Conservation (phyloP, 1,140 invertebrate genomes). For the Lamellibrachia luymesi region DNA sequence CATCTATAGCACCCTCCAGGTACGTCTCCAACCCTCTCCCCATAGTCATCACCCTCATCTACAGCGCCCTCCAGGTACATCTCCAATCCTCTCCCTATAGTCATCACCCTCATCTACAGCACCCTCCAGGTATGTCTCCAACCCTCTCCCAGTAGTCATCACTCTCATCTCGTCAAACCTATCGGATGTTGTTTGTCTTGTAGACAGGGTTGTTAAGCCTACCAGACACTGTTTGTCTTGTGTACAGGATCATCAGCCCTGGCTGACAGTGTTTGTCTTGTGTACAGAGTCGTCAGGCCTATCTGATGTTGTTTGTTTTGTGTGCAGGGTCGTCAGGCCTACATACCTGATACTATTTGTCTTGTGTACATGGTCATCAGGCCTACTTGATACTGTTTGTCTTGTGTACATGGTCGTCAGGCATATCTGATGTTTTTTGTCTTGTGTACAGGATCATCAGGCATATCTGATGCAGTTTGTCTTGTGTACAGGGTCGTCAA, state of each 20-base stretch:
- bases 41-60: slow-evolving; percentile 73
- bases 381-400: background rate
- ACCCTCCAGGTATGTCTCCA: slow-evolving; percentile 60
- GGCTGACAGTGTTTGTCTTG: slow-evolving; percentile 73
- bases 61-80: slow-evolving; percentile 59
- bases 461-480: slow-evolving; percentile 14
- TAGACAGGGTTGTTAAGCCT: slow-evolving; percentile 71
- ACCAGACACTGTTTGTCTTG: slow-evolving; percentile 83
- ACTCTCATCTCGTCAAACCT: slow-evolving; percentile 57
- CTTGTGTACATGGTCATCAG: background rate
- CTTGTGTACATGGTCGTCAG: background rate
- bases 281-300: slow-evolving; percentile 67
- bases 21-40: slow-evolving; percentile 50
- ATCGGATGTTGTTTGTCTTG: slow-evolving; percentile 19
- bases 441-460: background rate
- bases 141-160: background rate
- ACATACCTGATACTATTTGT: background rate
- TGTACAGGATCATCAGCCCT: slow-evolving; percentile 60
- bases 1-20: slow-evolving; percentile 6
- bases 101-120: slow-evolving; percentile 79
- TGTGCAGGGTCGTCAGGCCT: background rate
- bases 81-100: slow-evolving; percentile 60
- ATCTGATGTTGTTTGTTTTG: background rate
- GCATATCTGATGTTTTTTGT: background rate
- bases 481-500: slow-evolving; percentile 67